Percentiles rank a stretch among this genome's conserved stretches.
phyloP scores from a whole-genome alignment of 2,888 invertebrate genomes.

The Mythimna impura region DNA sequence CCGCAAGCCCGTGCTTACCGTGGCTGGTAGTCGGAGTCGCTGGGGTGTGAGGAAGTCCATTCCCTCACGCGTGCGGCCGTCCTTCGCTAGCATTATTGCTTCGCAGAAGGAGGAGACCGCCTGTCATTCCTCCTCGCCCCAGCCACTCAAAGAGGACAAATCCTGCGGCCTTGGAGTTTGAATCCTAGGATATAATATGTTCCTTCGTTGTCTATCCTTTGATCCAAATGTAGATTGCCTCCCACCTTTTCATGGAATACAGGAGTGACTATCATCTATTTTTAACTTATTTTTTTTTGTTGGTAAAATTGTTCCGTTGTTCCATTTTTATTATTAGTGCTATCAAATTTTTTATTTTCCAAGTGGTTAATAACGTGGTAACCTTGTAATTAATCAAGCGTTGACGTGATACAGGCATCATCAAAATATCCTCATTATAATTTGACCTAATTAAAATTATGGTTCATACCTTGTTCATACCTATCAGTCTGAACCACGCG shows the following conservation, averaged over 20 bases:
- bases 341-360: conserved; percentile 18
- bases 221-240: neutral
- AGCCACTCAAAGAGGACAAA: too few relatives aligned
- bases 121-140: too few relatives aligned
- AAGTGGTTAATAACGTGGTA: conserved; percentile 52
- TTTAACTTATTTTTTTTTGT: neutral
- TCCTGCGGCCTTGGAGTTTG: too few relatives aligned
- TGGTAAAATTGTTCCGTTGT: neutral
- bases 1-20: too few relatives aligned
- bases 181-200: neutral
- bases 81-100: too few relatives aligned
- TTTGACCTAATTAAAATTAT: conserved; percentile 67
- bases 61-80: too few relatives aligned
- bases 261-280: conserved; percentile 14
- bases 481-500: conserved; percentile 10
- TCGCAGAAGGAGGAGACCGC: too few relatives aligned
- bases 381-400: conserved; percentile 78
- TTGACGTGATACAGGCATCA: conserved; percentile 70
- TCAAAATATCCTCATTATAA: conserved; percentile 62
- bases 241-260: neutral
- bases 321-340: conserved; percentile 15
- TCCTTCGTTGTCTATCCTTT: neutral
- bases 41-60: too few relatives aligned
- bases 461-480: neutral
- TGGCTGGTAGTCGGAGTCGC: too few relatives aligned